phyloP scores from a whole-genome alignment of 1,140 invertebrate genomes.

The Aphidius gifuensis region DNA sequence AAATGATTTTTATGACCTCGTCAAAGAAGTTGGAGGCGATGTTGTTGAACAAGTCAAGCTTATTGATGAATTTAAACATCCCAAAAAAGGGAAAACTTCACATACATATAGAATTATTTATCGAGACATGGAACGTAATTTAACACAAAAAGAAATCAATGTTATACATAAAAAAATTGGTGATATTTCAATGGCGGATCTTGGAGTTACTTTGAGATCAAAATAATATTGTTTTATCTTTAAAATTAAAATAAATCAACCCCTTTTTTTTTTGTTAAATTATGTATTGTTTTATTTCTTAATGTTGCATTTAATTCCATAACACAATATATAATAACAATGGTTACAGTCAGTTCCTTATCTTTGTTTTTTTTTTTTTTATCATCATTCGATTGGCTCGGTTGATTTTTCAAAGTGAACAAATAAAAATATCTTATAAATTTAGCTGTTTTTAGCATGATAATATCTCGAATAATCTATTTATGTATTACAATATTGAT shows the following conservation, averaged over 20 bases:
- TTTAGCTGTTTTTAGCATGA: no score
- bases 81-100: constrained; percentile 78
- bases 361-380: no score
- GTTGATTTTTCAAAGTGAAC: no score
- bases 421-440: no score
- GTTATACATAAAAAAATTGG: constrained; percentile 78
- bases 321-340: no score
- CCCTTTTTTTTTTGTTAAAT: constrained; percentile 1
- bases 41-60: constrained; percentile 87
- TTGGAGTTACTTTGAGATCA: constrained; percentile 73
- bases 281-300: not conserved
- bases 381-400: no score
- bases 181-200: constrained; percentile 56
- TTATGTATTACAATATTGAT: no score
- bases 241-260: not conserved
- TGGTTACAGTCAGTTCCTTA: no score
- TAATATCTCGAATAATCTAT: no score
- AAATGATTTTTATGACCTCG: constrained; percentile 95
- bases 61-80: constrained; percentile 85
- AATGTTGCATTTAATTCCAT: no score
- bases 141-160: constrained; percentile 88
- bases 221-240: not conserved
- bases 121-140: constrained; percentile 85
- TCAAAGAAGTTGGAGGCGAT: constrained; percentile 82
- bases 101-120: constrained; percentile 94